A percentile compares a stretch with the other conserved stretches of the same genome.
Conservation (phyloP, 2,797 vertebrate species). For the Sebastolobus altivelis region DNA sequence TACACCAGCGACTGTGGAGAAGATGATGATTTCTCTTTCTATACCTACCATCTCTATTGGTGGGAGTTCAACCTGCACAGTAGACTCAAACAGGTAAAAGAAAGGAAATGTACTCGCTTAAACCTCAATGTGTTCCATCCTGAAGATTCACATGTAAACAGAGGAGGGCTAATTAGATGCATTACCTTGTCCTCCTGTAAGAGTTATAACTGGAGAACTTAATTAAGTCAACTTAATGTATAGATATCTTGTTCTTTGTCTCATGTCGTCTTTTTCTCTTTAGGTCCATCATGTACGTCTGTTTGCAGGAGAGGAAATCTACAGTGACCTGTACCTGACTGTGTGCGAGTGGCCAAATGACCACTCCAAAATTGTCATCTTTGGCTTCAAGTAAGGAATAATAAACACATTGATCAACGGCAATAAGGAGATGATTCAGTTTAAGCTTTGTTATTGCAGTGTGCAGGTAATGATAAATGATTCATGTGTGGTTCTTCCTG, state of each 20-base stretch:
- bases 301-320: constrained; percentile 95
- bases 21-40: constrained; percentile 93
- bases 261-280: neutral
- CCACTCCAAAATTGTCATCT: constrained; percentile 94
- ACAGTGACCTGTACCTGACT: constrained; percentile 94
- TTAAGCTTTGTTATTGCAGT: neutral
- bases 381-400: constrained; percentile 93
- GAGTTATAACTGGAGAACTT: neutral
- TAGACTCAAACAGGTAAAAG: constrained; percentile 91
- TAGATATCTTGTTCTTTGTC: neutral
- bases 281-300: constrained; percentile 94
- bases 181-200: neutral
- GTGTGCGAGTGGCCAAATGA: constrained; percentile 97
- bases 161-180: neutral
- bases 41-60: constrained; percentile 96
- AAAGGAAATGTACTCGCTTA: neutral
- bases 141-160: neutral
- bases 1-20: constrained; percentile 94
- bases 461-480: neutral
- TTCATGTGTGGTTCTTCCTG: constrained; percentile 20
- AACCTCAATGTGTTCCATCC: neutral
- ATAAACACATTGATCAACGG: neutral
- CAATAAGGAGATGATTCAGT: neutral
- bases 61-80: constrained; percentile 98
- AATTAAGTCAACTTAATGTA: neutral